Conservation (phyloP, 2,113 vertebrate genomes). For the Anthoscopus minutus region DNA sequence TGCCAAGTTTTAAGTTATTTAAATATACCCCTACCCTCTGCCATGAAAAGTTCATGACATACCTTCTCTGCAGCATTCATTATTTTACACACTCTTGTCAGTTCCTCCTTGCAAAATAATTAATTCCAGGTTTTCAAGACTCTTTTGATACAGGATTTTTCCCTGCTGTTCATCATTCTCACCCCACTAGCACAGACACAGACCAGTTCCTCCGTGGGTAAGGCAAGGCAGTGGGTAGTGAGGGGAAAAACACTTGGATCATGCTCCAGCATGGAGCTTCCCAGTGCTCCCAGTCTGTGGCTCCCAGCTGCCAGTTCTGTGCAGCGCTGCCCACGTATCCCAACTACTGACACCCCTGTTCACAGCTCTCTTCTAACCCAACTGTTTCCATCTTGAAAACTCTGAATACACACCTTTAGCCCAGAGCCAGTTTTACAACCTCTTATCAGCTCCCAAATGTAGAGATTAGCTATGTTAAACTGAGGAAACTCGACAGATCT, state of each 20-base stretch:
- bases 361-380: background rate
- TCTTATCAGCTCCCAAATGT: background rate
- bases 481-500: background rate
- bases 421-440: background rate
- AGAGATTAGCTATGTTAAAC: background rate
- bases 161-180: background rate
- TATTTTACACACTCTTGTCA: background rate
- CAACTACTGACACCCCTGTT: rapidly evolving
- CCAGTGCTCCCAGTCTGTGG: background rate
- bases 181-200: rapidly evolving
- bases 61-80: background rate
- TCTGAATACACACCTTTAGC: background rate
- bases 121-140: background rate
- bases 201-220: background rate
- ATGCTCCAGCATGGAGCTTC: background rate
- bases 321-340: rapidly evolving
- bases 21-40: background rate
- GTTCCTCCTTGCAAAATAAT: background rate
- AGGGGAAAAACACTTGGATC: background rate
- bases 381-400: background rate
- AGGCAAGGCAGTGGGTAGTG: rapidly evolving
- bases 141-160: background rate
- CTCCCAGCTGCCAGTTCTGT: background rate
- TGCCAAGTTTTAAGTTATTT: conserved; percentile 33
- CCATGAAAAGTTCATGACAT: background rate